phyloP scores from a whole-genome alignment of 1,140 invertebrate genomes.

The Drosophila nigromelanica region DNA sequence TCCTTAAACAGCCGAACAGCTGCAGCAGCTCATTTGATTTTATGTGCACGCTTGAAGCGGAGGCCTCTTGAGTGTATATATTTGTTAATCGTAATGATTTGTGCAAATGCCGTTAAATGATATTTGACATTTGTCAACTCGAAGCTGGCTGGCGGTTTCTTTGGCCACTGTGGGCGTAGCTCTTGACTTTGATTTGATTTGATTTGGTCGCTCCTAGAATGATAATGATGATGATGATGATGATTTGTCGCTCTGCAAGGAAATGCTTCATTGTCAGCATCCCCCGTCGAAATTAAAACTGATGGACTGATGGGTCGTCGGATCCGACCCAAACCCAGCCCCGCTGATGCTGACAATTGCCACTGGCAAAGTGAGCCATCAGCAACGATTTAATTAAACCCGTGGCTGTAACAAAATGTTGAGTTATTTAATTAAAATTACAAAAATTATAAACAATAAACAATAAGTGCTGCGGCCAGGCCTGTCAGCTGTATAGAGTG shows the following conservation, averaged over 20 bases:
- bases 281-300: slow-evolving; percentile 55
- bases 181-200: slow-evolving; percentile 40
- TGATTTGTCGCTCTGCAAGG: slow-evolving; percentile 37
- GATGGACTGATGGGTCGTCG: slow-evolving; percentile 20
- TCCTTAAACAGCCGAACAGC: not conserved
- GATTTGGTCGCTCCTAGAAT: slow-evolving; percentile 16
- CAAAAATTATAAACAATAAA: slow-evolving; percentile 78
- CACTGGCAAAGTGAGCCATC: slow-evolving; percentile 62
- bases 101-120: slow-evolving; percentile 75
- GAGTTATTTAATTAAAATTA: slow-evolving; percentile 80
- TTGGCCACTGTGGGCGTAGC: slow-evolving; percentile 2
- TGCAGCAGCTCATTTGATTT: slow-evolving; percentile 42
- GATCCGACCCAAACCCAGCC: slow-evolving; percentile 10
- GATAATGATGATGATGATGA: slow-evolving; percentile 2
- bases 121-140: slow-evolving; percentile 71
- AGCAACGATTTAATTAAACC: slow-evolving; percentile 47
- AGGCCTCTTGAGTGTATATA: slow-evolving; percentile 40
- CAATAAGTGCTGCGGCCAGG: slow-evolving; percentile 30
- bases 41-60: slow-evolving; percentile 9
- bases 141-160: slow-evolving; percentile 17
- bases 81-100: slow-evolving; percentile 81
- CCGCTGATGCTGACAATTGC: slow-evolving; percentile 42
- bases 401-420: slow-evolving; percentile 32
- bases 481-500: slow-evolving; percentile 57
- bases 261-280: slow-evolving; percentile 56